Evolutionary conservation across 2,888 invertebrate species (phyloP), one percentile per base, ranked within the genome.

Genomic region (Tupiocoris notatus): DNA sequence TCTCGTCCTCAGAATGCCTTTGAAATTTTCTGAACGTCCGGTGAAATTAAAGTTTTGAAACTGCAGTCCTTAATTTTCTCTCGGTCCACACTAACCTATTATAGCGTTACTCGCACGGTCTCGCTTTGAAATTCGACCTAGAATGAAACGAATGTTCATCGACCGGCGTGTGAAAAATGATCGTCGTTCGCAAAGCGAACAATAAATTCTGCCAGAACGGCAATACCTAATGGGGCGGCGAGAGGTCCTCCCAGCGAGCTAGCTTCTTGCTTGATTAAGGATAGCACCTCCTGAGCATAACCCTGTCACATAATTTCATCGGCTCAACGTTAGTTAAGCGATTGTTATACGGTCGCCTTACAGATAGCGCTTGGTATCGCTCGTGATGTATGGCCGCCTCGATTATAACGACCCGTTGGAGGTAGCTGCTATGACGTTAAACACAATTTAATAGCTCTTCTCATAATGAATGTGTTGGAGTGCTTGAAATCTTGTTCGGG

Each of bases 281-380:
- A 61, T 2, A 7, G 1, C 1, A 61, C 21, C 61, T 61, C 21
- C 21, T 61, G 39, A 39, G 39, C 39, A 39, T 39, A 39, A 39
- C 62, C 22, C 62, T 62, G 62, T 62, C 62, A 62, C 62, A 62
- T 62, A 62, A 62, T 22, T 62, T 62, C 20, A 20, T 39, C 18
- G 62, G n/a, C 21, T 62, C 18, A 20, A 17, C 62, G 62, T 62
- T 62, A 62, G 62, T 62, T 62, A 62, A 22, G 18, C 20, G 20
- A 22, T 9, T 62, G 22, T 62, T 22, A 39, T 39, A 39, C 39
- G n/a, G n/a, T 39, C 39, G 39, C 62, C 62, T 62, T 20, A 20
- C 62, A 62, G 62, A 62, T 62, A 62, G 62, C 62, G 21, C 17
- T 21, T 12, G 22, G 62, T 62, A 20, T 62, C 62, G 9, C 20